These are phyloP conservation scores for Melieria picta DNA, from an alignment of 2,888 invertebrate genomes.

Conservation along the genomic window DNA sequence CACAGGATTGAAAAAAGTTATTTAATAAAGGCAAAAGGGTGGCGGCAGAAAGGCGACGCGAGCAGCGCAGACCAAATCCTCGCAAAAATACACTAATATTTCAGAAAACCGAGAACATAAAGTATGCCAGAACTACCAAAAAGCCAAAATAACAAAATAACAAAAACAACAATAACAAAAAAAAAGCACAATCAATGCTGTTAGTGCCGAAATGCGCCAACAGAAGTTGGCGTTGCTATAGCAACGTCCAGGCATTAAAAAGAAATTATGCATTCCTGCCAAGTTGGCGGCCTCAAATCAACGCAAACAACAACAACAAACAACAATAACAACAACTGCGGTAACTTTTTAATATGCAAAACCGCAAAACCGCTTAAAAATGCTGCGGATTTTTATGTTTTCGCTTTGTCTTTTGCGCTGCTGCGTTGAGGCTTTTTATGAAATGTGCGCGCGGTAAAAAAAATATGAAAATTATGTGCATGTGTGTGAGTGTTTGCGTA, in stretches of 20 bases:
- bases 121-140: neutral
- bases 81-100: too few species aligned
- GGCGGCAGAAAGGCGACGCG: too few species aligned
- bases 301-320: slow-evolving; percentile 44
- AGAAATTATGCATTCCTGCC: slow-evolving; percentile 52
- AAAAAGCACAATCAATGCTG: neutral
- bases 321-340: slow-evolving; percentile 10
- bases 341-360: slow-evolving; percentile 58
- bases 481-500: too few species aligned
- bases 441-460: neutral
- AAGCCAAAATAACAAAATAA: neutral
- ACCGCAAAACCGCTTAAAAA: slow-evolving; percentile 36
- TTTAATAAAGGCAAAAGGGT: neutral
- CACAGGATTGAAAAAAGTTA: neutral
- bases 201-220: neutral
- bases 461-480: neutral
- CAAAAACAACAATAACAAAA: neutral
- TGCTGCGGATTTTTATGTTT: neutral
- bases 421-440: neutral
- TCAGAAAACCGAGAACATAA: too few species aligned
- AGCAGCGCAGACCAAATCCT: too few species aligned
- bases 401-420: neutral
- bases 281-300: slow-evolving; percentile 55
- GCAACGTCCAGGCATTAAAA: slow-evolving; percentile 21
- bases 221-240: neutral